phyloP scores from a whole-genome alignment of 53 echinoderm and acorn worm species.

The Astropecten irregularis region DNA sequence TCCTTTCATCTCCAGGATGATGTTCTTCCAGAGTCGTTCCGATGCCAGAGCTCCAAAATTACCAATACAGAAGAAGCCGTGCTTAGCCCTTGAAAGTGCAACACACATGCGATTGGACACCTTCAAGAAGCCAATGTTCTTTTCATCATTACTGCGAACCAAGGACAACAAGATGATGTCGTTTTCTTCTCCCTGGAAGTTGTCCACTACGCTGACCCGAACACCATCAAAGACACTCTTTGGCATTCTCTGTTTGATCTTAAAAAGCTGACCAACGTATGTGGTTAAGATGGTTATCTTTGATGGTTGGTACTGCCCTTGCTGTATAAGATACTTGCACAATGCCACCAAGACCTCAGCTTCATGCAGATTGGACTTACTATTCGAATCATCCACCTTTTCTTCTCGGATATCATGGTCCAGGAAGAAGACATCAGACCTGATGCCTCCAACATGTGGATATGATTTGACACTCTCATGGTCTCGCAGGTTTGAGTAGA shows the following conservation, averaged over 20 bases:
- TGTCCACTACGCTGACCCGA: slow-evolving; percentile 75
- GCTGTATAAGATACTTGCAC: slow-evolving; percentile 76
- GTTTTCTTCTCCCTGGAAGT: slow-evolving; percentile 90
- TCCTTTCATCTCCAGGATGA: slow-evolving; percentile 37
- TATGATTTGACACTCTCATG: slow-evolving; percentile 59
- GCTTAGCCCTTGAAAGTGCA: slow-evolving; percentile 76
- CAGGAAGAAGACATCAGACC: slow-evolving; percentile 71
- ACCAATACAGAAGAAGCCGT: slow-evolving; percentile 80
- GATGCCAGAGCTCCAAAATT: slow-evolving; percentile 65
- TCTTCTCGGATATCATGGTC: slow-evolving; percentile 67
- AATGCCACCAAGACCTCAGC: slow-evolving; percentile 69
- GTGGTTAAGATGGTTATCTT: slow-evolving; percentile 87
- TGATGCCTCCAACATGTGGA: slow-evolving; percentile 51
- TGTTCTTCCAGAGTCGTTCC: slow-evolving; percentile 64
- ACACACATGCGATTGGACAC: slow-evolving; percentile 80
- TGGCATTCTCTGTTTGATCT: slow-evolving; percentile 53
- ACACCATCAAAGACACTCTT: slow-evolving; percentile 59
- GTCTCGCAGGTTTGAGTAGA: slow-evolving; percentile 67
- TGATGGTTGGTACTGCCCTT: slow-evolving; percentile 60
- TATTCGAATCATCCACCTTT: slow-evolving; percentile 66
- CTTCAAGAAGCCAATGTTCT: slow-evolving; percentile 70
- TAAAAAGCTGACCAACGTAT: slow-evolving; percentile 76
- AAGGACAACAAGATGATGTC: slow-evolving; percentile 83
- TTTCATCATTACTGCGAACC: slow-evolving; percentile 79
- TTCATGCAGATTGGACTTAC: slow-evolving; percentile 80